Evolutionary conservation across 2,888 invertebrate species (phyloP), one percentile per base, ranked within the genome.

Genomic region (Silvanus unidentatus): DNA sequence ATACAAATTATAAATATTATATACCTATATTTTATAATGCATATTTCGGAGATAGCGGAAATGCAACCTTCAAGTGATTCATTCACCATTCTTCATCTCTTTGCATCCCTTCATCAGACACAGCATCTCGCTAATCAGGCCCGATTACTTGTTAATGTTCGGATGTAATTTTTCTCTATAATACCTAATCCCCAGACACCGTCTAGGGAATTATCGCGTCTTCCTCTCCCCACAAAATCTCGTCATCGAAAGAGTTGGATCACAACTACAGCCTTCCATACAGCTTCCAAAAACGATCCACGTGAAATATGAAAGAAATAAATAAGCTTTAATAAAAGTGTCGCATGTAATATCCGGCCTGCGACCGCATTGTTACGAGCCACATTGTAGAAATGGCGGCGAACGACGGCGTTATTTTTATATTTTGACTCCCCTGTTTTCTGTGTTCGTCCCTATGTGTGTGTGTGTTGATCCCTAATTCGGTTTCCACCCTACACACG

Each of bases 391-490:
- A 53, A 56, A 58, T 58, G 64, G 61, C 62, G 56, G 63, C 37
- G 32, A n/a, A 8, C 22, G 22, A 8, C 22, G 22, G 57, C 61
- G 60, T 60, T 63, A 64, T 66, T 64, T 63, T 65, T 66, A 64
- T 64, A 64, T 65, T 64, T 65, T 62, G 63, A 64, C 64, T 65
- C 65, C 65, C 67, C 67, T 63, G 63, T 66, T 66, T 22, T 22
- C 22, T 66, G 64, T 64, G 62, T 64, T 63, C 62, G 60, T 60
- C 63, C 22, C 22, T 8, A 22, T 22, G 22, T 3, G 3, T 22
- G 3, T 8, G 4, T 22, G 22, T 22, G 22, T 22, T 66, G 67
- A 68, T 68, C 68, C 67, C 65, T 69, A 69, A 67, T 69, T 68
- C 66, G 63, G 63, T 67, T 66, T 63, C 65, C 62, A 62, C 65